Evolutionary conservation across 2,113 vertebrate species (phyloP).

Genomic region (Nettapus auritus): DNA sequence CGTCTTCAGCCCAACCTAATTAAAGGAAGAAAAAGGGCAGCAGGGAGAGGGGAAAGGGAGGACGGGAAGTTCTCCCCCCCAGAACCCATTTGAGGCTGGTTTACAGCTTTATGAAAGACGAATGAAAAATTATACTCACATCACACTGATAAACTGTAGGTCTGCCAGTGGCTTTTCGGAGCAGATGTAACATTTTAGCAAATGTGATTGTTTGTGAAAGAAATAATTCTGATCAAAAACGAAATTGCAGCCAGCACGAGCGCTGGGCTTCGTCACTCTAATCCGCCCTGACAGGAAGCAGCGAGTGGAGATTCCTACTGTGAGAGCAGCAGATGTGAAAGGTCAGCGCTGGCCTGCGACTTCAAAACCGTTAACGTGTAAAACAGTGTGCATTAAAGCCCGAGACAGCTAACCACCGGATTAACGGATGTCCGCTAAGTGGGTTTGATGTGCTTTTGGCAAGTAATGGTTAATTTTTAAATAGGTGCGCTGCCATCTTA

Average conservation of each 20-base stretch:
- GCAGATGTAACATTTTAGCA: slow-evolving; percentile 96
- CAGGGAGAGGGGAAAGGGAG: not conserved
- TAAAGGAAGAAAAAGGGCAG: slow-evolving; percentile 43
- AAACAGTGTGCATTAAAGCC: slow-evolving; percentile 89
- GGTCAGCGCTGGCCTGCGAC: slow-evolving; percentile 83
- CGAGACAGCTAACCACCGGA: slow-evolving; percentile 84
- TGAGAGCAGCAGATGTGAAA: slow-evolving; percentile 83
- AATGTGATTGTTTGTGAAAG: slow-evolving; percentile 99
- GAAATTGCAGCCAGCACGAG: slow-evolving; percentile 88
- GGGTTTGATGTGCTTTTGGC: slow-evolving; percentile 80
- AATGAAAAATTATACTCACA: slow-evolving; percentile 72
- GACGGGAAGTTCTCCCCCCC: not conserved
- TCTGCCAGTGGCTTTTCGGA: slow-evolving; percentile 87
- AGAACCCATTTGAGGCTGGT: slow-evolving; percentile 18
- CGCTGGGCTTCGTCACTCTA: slow-evolving; percentile 89
- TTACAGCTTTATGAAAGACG: slow-evolving; percentile 76
- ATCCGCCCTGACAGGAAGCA: slow-evolving; percentile 87
- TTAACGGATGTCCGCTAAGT: slow-evolving; percentile 90
- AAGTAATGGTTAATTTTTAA: slow-evolving; percentile 77
- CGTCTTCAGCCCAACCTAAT: slow-evolving; percentile 45
- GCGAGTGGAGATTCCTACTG: slow-evolving; percentile 89
- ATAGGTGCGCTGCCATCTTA: slow-evolving; percentile 32
- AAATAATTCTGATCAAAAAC: slow-evolving; percentile 97
- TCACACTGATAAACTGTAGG: slow-evolving; percentile 74
- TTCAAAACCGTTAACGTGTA: slow-evolving; percentile 91